Conservation (phyloP, 1,140 invertebrate genomes). For the Heliconius hewitsoni region DNA sequence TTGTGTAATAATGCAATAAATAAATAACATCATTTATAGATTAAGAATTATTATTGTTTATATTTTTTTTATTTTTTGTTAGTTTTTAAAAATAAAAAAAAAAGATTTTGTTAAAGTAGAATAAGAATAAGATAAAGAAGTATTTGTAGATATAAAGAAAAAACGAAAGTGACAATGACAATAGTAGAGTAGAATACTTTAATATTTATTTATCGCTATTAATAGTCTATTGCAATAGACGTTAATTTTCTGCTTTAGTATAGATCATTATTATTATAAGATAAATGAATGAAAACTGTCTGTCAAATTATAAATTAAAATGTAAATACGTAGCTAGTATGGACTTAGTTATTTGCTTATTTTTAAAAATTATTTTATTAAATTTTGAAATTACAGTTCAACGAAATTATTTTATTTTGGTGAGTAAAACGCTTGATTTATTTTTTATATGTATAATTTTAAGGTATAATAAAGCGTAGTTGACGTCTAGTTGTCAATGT, state of each 20-base stretch:
- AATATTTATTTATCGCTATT: slow-evolving; percentile 5
- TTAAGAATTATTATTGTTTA: not conserved
- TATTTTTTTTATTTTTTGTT: not conserved
- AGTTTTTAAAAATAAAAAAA: too few relatives aligned
- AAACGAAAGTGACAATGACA: slow-evolving; percentile 64
- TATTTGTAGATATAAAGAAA: slow-evolving; percentile 47
- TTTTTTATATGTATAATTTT: slow-evolving; percentile 6
- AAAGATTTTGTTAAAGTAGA: not conserved
- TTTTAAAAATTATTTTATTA: slow-evolving; percentile 28
- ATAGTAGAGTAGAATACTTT: slow-evolving; percentile 56
- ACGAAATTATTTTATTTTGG: not conserved
- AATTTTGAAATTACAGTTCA: slow-evolving; percentile 7
- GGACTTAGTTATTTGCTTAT: slow-evolving; percentile 23
- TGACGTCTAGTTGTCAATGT: slow-evolving; percentile 59
- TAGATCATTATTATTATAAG: slow-evolving; percentile 40
- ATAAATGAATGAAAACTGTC: slow-evolving; percentile 61
- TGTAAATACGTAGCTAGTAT: slow-evolving; percentile 70
- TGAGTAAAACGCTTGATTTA: not conserved
- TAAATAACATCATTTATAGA: slow-evolving; percentile 11
- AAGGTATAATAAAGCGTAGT: slow-evolving; percentile 12
- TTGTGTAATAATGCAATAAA: slow-evolving; percentile 31
- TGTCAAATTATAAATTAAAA: slow-evolving; percentile 71
- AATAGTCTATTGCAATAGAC: not conserved
- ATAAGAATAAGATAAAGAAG: not conserved
- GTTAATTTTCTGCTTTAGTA: slow-evolving; percentile 17